Evolutionary conservation across 1,140 invertebrate species (phyloP), one percentile per base, ranked within the genome.

Genomic region (Musca vetustissima): DNA sequence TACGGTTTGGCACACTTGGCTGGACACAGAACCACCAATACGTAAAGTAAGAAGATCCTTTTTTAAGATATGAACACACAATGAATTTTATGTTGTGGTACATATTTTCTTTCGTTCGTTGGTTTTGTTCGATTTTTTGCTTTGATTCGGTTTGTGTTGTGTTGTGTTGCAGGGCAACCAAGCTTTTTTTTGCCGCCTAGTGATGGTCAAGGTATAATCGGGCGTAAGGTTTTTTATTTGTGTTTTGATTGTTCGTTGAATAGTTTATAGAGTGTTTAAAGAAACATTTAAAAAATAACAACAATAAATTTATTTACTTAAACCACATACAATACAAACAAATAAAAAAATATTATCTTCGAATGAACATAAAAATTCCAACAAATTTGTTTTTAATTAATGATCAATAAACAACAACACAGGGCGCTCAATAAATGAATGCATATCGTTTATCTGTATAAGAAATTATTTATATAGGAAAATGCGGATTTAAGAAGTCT

Each of bases 231-330:
- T 43, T 43, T 43, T 43, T 43, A 36, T 67, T 25, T 47, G 55
- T 67, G 32, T 55, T 67, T 67, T 67, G 28, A 55, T 67, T 67
- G 66, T 55, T 67, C 22, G 32, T 28, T 13, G 36, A 43, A 17
- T 68, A 32, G 22, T 68, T 68, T 68, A 61, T 59, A 49, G 36
- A 68, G 67, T 68, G 67, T 68, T 68, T 53, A 47, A 59, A 13
- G 17, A 68, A 61, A 48, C 67, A 64, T 68, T 68, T 32, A 68
- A 64, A 64, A 43, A 43, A 43, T 43, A 43, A 43, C 36, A 43
- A 43, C 36, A 8, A 50, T 21, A 64, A 64, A 61, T 68, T 68
- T 68, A 68, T 68, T 61, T 68, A 68, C 28, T 68, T 68, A 52
- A 59, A 13, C 36, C 36, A 43, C 13, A 1, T 43, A 9, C n/a